These are phyloP conservation scores for Diaperis boleti DNA, from an alignment of 2,888 invertebrate genomes.

Conservation along the genomic window DNA sequence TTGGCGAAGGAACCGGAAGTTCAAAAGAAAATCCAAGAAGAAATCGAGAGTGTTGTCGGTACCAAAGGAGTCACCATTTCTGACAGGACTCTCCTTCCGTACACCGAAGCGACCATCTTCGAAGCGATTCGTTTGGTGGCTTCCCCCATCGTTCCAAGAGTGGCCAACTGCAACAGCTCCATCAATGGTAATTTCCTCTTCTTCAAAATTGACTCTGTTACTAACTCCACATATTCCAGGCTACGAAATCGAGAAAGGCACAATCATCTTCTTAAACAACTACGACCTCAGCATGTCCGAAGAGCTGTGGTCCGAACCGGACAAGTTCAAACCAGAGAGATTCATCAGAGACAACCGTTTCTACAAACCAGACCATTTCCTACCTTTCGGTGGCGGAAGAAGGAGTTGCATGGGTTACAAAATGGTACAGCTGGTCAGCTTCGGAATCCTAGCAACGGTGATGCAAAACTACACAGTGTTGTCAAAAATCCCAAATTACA, in stretches of 20 bases:
- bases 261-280: constrained; percentile 76
- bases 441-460: constrained; percentile 69
- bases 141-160: constrained; percentile 78
- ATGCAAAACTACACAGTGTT: constrained; percentile 70
- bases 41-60: constrained; percentile 67
- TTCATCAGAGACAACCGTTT: constrained; percentile 71
- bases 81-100: constrained; percentile 70
- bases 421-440: constrained; percentile 73
- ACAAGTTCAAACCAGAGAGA: constrained; percentile 72
- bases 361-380: constrained; percentile 74
- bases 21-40: constrained; percentile 69
- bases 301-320: constrained; percentile 72
- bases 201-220: constrained; percentile 40
- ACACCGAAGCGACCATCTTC: constrained; percentile 72
- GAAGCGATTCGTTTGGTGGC: constrained; percentile 75
- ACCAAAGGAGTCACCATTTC: constrained; percentile 56
- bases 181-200: constrained; percentile 69
- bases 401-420: constrained; percentile 78
- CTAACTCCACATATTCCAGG: constrained; percentile 64
- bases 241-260: constrained; percentile 72
- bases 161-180: constrained; percentile 73
- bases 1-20: constrained; percentile 69
- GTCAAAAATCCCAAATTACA: constrained; percentile 67
- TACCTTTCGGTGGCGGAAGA: constrained; percentile 76
- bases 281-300: constrained; percentile 75